Base-by-base conservation (phyloP, 2,888 invertebrate genomes). In the Seira sanloemensis region DNA sequence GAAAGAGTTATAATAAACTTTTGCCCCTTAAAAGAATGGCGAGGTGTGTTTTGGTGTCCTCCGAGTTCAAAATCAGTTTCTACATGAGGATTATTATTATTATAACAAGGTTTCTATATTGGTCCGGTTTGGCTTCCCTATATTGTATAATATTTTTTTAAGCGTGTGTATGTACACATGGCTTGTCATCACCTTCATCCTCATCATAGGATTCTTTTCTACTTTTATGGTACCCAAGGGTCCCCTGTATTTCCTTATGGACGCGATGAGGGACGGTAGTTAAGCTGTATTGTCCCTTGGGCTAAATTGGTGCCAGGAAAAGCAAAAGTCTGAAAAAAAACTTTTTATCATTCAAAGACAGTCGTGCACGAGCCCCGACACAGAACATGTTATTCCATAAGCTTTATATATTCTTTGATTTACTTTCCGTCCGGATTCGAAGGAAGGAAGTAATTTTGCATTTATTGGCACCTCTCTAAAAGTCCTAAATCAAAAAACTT, bases 381-480 rank as follows among this genome's bases (percentile, higher is more conserved):
- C 21, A 21, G 23, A 62, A 62, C n/a, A 62, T 62, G 23, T 21
- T n/a, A 5, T 23, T 62, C 19, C n/a, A 21, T 62, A 9, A 62
- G 12, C 50, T 7, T 37, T 18, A 58, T 58, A n/a, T 18, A 62
- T 23, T 21, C 62, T 23, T 21, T 62, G 62, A 62, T 62, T 62
- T 62, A 62, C 62, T 62, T 62, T 62, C 58, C n/a, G n/a, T 62
- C 50, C 50, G 1, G 50, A 62, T 50, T 4, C 37, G 4, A 50
- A 50, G n/a, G 50, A 50, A 7, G 62, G 62, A 62, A 62, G 62
- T 62, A 21, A 62, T 62, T 62, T 62, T 62, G 62, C 62, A 62
- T 62, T 62, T 62, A 62, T 62, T 62, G 62, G 62, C 62, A 62
- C 62, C 62, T 23, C n/a, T n/a, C n/a, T n/a, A n/a, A n/a, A n/a